Percentiles rank a stretch among this genome's conserved stretches.
Conservation (phyloP, 2,888 invertebrate species). For the Copidosoma aretas region DNA sequence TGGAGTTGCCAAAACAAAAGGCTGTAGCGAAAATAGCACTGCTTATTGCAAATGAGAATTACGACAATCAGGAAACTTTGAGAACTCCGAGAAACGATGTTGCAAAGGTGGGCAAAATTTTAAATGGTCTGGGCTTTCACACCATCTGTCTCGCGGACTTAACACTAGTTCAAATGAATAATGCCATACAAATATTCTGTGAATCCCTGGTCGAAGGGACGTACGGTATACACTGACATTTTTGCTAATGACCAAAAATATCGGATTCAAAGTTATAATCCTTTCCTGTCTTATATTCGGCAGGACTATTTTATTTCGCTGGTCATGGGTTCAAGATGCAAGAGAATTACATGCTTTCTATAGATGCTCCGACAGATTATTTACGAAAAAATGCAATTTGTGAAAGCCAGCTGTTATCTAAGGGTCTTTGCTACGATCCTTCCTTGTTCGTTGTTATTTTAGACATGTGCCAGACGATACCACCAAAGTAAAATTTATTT, state of each 20-base stretch:
- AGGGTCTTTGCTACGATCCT: slow-evolving; percentile 51
- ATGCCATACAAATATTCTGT: slow-evolving; percentile 54
- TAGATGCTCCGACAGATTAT: slow-evolving; percentile 54
- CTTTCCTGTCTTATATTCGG: slow-evolving; percentile 19
- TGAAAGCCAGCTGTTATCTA: slow-evolving; percentile 54
- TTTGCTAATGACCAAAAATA: background rate
- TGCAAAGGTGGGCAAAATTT: slow-evolving; percentile 48
- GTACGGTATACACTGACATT: slow-evolving; percentile 50
- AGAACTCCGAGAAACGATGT: slow-evolving; percentile 56
- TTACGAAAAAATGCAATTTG: slow-evolving; percentile 53
- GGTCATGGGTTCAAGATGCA: slow-evolving; percentile 60
- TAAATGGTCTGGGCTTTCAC: slow-evolving; percentile 55
- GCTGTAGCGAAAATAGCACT: slow-evolving; percentile 56
- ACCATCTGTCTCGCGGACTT: slow-evolving; percentile 56
- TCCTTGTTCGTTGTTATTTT: slow-evolving; percentile 55
- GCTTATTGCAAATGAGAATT: slow-evolving; percentile 56
- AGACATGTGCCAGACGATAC: slow-evolving; percentile 58
- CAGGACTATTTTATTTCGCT: slow-evolving; percentile 58
- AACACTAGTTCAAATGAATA: slow-evolving; percentile 54
- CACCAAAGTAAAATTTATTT: slow-evolving; percentile 50
- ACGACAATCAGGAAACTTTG: slow-evolving; percentile 48
- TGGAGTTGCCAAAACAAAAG: slow-evolving; percentile 49
- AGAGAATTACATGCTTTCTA: slow-evolving; percentile 57
- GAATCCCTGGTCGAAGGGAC: slow-evolving; percentile 51
- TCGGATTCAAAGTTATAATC: background rate